Conservation (phyloP, 2,797 vertebrate species). For the Hydrocynus forskahlii region DNA sequence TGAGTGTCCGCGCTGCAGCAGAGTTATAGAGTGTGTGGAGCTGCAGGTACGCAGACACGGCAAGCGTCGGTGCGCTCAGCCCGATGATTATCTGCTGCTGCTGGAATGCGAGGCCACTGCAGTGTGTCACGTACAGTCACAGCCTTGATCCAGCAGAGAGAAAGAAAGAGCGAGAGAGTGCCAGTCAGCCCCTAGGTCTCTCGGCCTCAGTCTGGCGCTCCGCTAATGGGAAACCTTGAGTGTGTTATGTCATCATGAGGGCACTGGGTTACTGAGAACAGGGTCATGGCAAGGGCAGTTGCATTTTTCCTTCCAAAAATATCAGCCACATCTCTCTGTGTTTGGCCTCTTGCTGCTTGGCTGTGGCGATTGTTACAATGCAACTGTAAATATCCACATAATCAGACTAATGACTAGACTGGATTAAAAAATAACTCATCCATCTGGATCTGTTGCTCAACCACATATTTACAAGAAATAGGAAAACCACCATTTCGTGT, state of each 20-base stretch:
- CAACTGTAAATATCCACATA: neutral
- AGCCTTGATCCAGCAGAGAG: constrained; percentile 16
- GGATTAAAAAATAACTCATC: too few relatives aligned
- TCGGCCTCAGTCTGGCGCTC: neutral
- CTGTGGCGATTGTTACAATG: too few relatives aligned
- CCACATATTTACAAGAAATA: too few relatives aligned
- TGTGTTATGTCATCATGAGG: constrained; percentile 43
- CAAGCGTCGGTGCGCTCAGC: constrained; percentile 2
- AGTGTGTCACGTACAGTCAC: constrained; percentile 58
- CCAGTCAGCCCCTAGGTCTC: constrained; percentile 34
- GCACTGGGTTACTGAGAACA: constrained; percentile 38
- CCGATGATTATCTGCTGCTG: constrained; percentile 60
- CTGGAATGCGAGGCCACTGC: constrained; percentile 57
- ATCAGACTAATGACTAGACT: too few relatives aligned
- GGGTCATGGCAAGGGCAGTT: constrained; percentile 49
- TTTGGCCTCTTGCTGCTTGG: neutral
- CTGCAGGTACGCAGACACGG: constrained; percentile 18
- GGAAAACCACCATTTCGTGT: too few relatives aligned
- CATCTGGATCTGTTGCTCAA: too few relatives aligned
- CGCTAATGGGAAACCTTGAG: constrained; percentile 29
- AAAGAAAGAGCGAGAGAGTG: constrained; percentile 47
- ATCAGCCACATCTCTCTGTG: neutral
- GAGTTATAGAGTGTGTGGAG: neutral
- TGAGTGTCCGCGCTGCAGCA: neutral
- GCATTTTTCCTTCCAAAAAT: neutral